These are phyloP conservation scores for Drosophila greeni DNA, from an alignment of 2,888 invertebrate genomes.

Conservation along the genomic window DNA sequence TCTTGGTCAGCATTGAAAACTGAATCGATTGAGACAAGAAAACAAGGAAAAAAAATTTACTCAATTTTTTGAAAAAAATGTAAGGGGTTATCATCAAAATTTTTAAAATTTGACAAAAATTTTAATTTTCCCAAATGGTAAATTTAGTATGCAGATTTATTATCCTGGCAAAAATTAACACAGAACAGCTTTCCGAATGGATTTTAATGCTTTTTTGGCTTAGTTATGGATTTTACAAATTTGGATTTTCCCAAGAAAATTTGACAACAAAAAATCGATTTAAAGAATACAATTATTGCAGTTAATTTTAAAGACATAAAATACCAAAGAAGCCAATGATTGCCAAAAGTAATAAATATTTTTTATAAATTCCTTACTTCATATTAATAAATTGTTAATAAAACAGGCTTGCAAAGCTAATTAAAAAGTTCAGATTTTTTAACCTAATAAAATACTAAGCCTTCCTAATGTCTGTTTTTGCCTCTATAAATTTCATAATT, in stretches of 20 bases:
- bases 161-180: not conserved
- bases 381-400: no score
- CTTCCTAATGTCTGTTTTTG: no score
- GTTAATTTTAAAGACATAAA: not conserved
- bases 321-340: not conserved
- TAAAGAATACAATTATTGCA: not conserved
- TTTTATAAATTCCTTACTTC: no score
- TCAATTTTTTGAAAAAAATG: not conserved
- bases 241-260: not conserved
- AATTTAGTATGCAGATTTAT: not conserved
- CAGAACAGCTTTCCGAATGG: not conserved
- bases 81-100: not conserved
- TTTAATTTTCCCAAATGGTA: not conserved
- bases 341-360: not conserved
- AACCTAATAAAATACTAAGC: no score
- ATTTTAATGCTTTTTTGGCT: not conserved
- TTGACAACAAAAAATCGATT: not conserved
- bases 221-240: not conserved
- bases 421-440: no score
- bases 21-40: not conserved
- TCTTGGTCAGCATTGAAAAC: not conserved
- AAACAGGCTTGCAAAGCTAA: no score
- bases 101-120: not conserved
- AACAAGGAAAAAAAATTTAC: not conserved
- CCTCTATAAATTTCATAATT: no score